Evolutionary conservation across 2,888 invertebrate genomes (phyloP), one percentile per base, ranked within the genome.

Genomic region (Erebia palarica): DNA sequence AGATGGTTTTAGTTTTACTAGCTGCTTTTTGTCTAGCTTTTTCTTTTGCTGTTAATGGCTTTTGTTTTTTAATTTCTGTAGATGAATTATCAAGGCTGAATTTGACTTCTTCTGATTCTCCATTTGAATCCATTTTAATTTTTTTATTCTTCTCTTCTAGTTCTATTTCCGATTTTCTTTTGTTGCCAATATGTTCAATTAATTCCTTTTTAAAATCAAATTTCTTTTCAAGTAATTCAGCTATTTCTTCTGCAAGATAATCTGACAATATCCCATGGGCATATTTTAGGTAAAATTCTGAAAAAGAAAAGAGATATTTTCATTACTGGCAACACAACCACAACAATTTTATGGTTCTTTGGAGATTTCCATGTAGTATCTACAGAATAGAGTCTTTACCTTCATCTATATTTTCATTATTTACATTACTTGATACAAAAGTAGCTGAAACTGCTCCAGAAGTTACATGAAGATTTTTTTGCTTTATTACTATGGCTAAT

Each of bases 231-330:
- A 97, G 89, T 80, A 95, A 94, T 70, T 94, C 94, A 68, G 95
- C 94, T 68, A 97, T 85, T 76, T 96, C 95, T 60, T 95, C 95
- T 80, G 95, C 94, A 47, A 97, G 90, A 85, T 97, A 97, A 80
- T 97, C 96, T 0, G 96, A 96, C 61, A 97, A 93, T 74, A 97
- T 95, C 13, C 97, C 97, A 84, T 95, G 95, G 0, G 97, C 96
- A 92, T 96, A 96, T 81, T 95, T 95, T 59, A 96, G 81, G 82
- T 95, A 96, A 65, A 94, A 91, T 78, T 95, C 95, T 95, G 86
- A 44, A 90, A 91, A 68, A 79, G 68, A 75, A 70, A 49, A 47
- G 65, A 68, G 59, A 57, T 14, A 9, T 44, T 10, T 16, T 16
- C 16, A 16, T 16, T 53, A 53, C 53, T 16, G 16, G 53, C 53